phyloP scores from a whole-genome alignment of 2,888 invertebrate species.

The Clusia tigrina region DNA sequence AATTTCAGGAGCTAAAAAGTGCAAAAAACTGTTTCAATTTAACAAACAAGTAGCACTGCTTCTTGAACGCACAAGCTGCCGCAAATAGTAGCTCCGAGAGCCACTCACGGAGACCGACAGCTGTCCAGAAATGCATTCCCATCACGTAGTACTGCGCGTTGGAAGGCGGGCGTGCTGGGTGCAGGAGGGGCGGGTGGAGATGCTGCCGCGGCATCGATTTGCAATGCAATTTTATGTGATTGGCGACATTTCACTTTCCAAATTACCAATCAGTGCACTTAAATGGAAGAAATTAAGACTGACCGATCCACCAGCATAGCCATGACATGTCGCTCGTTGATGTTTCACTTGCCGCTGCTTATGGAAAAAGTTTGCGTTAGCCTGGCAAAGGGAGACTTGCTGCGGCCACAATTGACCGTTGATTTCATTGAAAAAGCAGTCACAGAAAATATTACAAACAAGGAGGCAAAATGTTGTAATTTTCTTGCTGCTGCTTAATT shows the following conservation, averaged over 20 bases:
- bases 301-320: no score
- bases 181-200: not conserved
- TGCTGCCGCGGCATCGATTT: not conserved
- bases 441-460: no score
- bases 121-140: not conserved
- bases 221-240: constrained; percentile 14
- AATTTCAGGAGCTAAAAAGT: no score
- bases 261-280: not conserved
- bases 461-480: no score
- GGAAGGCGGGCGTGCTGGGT: not conserved
- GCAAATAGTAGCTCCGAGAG: constrained; percentile 8
- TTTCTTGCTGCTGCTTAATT: no score
- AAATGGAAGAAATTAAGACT: no score
- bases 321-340: not conserved
- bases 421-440: no score
- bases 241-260: constrained; percentile 18
- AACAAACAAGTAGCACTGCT: not conserved
- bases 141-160: constrained; percentile 18
- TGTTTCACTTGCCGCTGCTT: not conserved
- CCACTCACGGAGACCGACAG: not conserved
- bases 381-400: not conserved
- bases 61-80: not conserved
- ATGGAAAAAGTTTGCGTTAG: not conserved
- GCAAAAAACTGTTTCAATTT: not conserved
- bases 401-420: not conserved